Evolutionary conservation across 2,888 invertebrate species (phyloP).

Genomic region (Euspilapteryx auroguttella): DNA sequence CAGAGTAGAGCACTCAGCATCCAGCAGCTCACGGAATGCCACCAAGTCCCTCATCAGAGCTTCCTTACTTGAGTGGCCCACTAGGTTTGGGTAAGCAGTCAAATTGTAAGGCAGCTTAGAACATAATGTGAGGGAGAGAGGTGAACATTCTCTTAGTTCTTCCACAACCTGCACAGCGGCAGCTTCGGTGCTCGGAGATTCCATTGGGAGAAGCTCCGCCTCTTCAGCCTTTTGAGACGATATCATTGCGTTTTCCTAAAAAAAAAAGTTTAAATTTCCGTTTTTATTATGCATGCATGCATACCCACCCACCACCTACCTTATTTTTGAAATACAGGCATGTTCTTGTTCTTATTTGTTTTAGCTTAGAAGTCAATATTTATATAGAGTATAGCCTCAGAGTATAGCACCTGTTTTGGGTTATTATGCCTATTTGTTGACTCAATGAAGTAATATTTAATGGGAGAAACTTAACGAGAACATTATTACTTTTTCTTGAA

Average conservation of each 20-base stretch:
- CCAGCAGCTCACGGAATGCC: slow-evolving; percentile 82
- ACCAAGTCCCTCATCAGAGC: slow-evolving; percentile 75
- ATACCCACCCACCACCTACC: no score
- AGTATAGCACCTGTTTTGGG: no score
- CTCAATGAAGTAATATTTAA: no score
- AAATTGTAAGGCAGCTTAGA: slow-evolving; percentile 73
- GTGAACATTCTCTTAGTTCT: slow-evolving; percentile 69
- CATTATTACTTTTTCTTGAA: no score
- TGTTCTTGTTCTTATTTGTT: no score
- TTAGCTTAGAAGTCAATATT: no score
- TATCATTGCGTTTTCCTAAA: slow-evolving; percentile 48
- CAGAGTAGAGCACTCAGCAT: slow-evolving; percentile 85
- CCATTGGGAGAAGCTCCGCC: slow-evolving; percentile 29
- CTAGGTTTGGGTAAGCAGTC: slow-evolving; percentile 82
- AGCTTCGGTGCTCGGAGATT: slow-evolving; percentile 37
- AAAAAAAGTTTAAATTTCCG: no score
- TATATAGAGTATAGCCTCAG: no score
- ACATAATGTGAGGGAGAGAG: slow-evolving; percentile 70
- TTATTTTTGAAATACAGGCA: no score
- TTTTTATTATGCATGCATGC: no score
- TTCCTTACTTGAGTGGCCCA: slow-evolving; percentile 66
- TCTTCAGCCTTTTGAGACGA: slow-evolving; percentile 43
- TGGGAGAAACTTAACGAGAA: no score
- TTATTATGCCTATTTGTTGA: no score
- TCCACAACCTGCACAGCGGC: slow-evolving; percentile 42